Base-by-base conservation (phyloP, 2,888 invertebrate species). In the Hipparchia sbordonii region DNA sequence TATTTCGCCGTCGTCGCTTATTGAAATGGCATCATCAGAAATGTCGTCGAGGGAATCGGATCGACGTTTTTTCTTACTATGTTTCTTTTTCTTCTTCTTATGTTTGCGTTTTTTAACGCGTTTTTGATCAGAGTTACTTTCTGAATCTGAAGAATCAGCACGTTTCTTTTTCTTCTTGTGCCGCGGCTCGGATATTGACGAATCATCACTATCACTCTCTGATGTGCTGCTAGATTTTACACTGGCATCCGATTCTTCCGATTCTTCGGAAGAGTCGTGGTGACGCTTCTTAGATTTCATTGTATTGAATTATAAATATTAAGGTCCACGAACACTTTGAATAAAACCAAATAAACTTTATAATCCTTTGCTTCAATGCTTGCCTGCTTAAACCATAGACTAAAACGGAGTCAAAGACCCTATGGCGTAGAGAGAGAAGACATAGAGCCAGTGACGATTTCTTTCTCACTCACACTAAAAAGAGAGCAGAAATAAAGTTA, bases 61-160 rank as follows among this genome's bases (percentile, higher is more conserved):
- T 54, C 89, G 91, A 74, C 89, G 85, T 78, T 92, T 93, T 81
- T 89, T 93, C 82, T 94, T 94, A 13, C 81, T 83, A 73, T 94
- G 94, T 79, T 94, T 94, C 85, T 91, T 93, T 84, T 94, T 94
- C 85, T 94, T 94, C 79, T 94, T 94, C 85, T 94, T 94, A 73
- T 94, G 94, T 78, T 94, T 94, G 33, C 93, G 90, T 83, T 92
- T 94, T 77, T 93, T 94, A 5, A 86, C 80, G 33, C 90, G 90
- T 74, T 88, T 90, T 71, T 89, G 90, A 67, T 90, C 91, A 0
- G 90, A 89, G 73, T 90, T 89, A 71, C 91, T 91, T 39, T 92
- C 93, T 9, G 92, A 91, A 70, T 89, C 89, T 13, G 93, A 90
- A 72, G 90, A 89, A 67, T 90, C 88, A 61, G 82, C 91, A 82